phyloP scores from a whole-genome alignment of 2,113 vertebrate genomes.

The Regulus satrapa region DNA sequence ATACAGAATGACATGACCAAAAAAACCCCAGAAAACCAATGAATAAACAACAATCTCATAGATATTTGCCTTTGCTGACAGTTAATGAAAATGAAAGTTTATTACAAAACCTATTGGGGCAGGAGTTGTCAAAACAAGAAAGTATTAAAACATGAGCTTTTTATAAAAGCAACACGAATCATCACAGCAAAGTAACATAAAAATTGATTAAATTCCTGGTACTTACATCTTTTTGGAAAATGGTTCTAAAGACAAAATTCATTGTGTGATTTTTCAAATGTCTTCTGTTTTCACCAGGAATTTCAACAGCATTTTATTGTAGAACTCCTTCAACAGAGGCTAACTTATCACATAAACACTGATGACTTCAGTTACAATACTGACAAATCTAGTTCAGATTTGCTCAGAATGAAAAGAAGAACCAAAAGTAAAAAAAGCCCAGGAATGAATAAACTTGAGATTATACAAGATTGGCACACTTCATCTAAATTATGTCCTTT shows the following conservation, averaged over 20 bases:
- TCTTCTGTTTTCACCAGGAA: conserved; percentile 1
- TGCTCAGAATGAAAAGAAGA: background rate
- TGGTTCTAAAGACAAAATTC: background rate
- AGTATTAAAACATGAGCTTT: background rate
- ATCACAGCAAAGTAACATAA: background rate
- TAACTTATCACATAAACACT: background rate
- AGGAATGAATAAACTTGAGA: background rate
- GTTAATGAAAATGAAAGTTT: background rate
- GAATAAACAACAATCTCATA: background rate
- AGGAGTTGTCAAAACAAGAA: background rate
- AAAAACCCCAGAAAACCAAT: background rate
- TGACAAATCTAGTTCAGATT: background rate
- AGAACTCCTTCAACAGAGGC: background rate
- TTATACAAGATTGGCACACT: background rate
- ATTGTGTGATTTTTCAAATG: background rate
- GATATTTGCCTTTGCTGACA: background rate
- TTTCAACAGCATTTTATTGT: background rate
- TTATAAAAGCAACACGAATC: background rate
- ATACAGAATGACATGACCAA: background rate
- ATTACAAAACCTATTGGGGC: background rate
- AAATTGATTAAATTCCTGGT: background rate
- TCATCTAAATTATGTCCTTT: background rate
- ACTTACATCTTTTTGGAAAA: background rate
- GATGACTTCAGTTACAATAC: background rate
- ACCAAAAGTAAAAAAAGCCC: background rate